phyloP scores from a whole-genome alignment of 2,888 invertebrate species.

The Spatulosminthurus flaviceps region DNA sequence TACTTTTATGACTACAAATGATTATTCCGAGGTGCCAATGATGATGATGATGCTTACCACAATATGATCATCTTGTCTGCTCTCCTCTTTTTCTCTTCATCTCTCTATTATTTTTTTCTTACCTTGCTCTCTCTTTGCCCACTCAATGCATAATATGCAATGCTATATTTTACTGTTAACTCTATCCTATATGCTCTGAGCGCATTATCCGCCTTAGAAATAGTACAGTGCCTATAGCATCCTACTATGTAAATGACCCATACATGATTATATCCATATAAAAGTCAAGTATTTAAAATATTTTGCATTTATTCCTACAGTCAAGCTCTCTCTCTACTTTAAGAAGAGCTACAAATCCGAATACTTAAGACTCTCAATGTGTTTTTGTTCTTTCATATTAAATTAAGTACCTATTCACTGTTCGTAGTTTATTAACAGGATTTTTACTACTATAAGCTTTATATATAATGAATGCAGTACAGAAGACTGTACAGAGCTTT shows the following conservation, averaged over 20 bases:
- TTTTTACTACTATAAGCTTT: neutral
- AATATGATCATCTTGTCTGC: slow-evolving; percentile 31
- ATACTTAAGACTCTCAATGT: slow-evolving; percentile 36
- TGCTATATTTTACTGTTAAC: neutral
- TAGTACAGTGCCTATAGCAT: too few species aligned
- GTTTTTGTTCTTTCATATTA: slow-evolving; percentile 39
- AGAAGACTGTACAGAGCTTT: neutral
- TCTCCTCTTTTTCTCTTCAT: slow-evolving; percentile 2
- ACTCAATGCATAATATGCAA: slow-evolving; percentile 6
- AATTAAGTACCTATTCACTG: slow-evolving; percentile 44
- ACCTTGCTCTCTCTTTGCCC: slow-evolving; percentile 17
- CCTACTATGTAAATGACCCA: too few species aligned
- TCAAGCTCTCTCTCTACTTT: neutral
- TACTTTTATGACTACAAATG: slow-evolving; percentile 47
- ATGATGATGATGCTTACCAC: slow-evolving; percentile 38
- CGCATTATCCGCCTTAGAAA: too few species aligned
- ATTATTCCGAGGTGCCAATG: slow-evolving; percentile 45
- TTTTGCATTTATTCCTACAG: neutral
- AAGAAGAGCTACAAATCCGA: slow-evolving; percentile 34
- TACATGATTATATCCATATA: too few species aligned
- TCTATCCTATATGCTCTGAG: too few species aligned
- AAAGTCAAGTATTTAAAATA: too few species aligned
- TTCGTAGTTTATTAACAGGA: neutral
- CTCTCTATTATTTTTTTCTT: too few species aligned
- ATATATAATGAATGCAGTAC: too few species aligned